Conservation (phyloP, 1,140 invertebrate species). For the Limonius californicus region DNA sequence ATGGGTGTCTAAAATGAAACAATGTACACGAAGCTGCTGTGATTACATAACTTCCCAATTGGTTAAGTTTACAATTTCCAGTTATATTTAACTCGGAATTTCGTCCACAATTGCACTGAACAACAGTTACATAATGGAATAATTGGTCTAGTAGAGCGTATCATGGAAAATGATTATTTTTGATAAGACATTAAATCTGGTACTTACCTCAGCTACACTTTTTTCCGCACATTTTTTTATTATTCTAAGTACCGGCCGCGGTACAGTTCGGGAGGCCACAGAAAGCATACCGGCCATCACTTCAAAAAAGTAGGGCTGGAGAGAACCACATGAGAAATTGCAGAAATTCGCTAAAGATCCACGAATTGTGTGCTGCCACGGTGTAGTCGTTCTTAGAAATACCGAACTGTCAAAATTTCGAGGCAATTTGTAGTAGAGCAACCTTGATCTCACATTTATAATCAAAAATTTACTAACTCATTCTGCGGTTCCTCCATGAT, state of each 20-base stretch:
- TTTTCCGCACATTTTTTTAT: constrained; percentile 42
- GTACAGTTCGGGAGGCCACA: constrained; percentile 40
- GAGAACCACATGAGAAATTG: not conserved
- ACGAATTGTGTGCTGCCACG: not conserved
- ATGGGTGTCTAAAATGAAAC: constrained; percentile 17
- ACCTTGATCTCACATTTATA: too few species aligned
- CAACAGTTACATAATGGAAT: constrained; percentile 17
- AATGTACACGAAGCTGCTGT: not conserved
- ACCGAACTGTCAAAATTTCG: too few species aligned
- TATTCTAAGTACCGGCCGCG: constrained; percentile 37
- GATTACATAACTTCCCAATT: constrained; percentile 25
- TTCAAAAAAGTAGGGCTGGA: not conserved
- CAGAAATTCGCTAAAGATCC: not conserved
- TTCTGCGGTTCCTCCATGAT: too few species aligned
- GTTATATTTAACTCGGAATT: too few species aligned
- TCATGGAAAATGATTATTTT: too few species aligned
- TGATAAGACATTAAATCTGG: too few species aligned
- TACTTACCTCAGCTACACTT: constrained; percentile 41
- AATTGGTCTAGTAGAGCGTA: constrained; percentile 18
- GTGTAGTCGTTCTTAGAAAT: not conserved
- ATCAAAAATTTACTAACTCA: too few species aligned
- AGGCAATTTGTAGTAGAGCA: too few species aligned
- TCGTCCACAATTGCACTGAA: too few species aligned
- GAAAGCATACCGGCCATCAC: constrained; percentile 43
- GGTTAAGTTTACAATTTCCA: too few species aligned